Percentiles rank a stretch among this genome's conserved stretches.
These are phyloP conservation scores for Lagenorhynchus albirostris DNA, from an alignment of 2,113 vertebrate species.

Conservation along the genomic window DNA sequence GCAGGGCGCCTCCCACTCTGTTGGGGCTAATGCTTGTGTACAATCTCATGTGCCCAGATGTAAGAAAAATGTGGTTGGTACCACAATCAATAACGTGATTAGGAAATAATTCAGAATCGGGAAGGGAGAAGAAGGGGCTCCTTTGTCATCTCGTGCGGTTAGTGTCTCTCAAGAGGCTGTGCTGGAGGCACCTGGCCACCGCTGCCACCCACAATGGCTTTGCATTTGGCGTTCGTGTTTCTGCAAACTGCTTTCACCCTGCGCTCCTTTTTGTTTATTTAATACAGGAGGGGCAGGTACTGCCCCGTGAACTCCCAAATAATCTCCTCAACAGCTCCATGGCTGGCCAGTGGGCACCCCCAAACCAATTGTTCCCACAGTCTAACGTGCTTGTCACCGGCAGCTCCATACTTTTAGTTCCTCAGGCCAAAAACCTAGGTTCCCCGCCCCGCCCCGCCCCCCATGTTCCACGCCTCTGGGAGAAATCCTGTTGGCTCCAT, in stretches of 20 bases:
- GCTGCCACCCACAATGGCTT: fast-evolving
- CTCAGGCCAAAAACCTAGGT: neutral
- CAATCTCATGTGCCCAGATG: too few relatives aligned
- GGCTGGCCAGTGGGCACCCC: neutral
- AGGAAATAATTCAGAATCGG: neutral
- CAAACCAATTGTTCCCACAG: fast-evolving
- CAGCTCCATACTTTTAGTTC: fast-evolving
- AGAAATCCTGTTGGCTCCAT: neutral
- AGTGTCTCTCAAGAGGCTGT: neutral
- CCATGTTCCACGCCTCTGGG: fast-evolving
- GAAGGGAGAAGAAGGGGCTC: fast-evolving
- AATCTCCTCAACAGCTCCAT: neutral
- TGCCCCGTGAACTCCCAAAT: neutral
- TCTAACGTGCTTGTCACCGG: fast-evolving
- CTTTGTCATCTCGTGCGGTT: fast-evolving
- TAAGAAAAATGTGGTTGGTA: fast-evolving
- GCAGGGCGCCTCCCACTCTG: neutral
- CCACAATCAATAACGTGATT: fast-evolving
- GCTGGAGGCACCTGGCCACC: fast-evolving
- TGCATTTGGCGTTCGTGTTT: too few relatives aligned
- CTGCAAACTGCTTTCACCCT: fast-evolving
- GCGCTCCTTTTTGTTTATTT: fast-evolving
- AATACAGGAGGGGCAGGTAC: fast-evolving
- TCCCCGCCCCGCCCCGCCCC: fast-evolving
- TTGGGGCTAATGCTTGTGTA: fast-evolving